A percentile compares a stretch with the other conserved stretches of the same genome.
Conservation (phyloP, 2,797 vertebrate genomes). For the Fratercula arctica region DNA sequence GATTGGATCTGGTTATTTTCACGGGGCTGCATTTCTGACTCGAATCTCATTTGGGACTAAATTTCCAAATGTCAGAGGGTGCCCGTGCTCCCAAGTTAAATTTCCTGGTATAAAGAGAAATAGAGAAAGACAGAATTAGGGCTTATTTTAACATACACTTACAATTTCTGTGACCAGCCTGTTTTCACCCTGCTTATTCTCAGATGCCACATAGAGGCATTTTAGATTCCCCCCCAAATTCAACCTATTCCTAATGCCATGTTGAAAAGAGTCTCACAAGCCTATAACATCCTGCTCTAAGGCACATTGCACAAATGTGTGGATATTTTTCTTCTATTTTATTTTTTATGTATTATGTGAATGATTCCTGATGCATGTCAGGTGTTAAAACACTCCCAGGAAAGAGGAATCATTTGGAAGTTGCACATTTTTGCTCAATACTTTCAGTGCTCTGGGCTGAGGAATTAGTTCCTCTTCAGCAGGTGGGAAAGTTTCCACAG, state of each 20-base stretch:
- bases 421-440: neutral
- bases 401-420: neutral
- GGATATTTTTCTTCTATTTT: conserved; percentile 6
- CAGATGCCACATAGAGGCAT: neutral
- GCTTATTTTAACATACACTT: neutral
- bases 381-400: conserved; percentile 7
- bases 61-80: conserved; percentile 21
- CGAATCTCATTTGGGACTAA: neutral
- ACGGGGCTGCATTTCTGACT: neutral
- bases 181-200: conserved; percentile 8
- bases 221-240: neutral
- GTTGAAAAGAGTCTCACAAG: neutral
- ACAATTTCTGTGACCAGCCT: neutral
- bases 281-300: neutral
- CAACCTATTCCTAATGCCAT: neutral
- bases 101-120: conserved; percentile 7
- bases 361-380: conserved; percentile 1
- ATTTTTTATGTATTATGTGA: neutral
- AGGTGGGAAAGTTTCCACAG: neutral
- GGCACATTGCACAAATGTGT: neutral
- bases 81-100: neutral
- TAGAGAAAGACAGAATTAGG: conserved; percentile 18
- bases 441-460: neutral
- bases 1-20: conserved; percentile 19
- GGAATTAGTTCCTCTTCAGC: conserved; percentile 23